Base-by-base conservation (phyloP, 1,140 invertebrate genomes). In the Euura saliciscinereae region DNA sequence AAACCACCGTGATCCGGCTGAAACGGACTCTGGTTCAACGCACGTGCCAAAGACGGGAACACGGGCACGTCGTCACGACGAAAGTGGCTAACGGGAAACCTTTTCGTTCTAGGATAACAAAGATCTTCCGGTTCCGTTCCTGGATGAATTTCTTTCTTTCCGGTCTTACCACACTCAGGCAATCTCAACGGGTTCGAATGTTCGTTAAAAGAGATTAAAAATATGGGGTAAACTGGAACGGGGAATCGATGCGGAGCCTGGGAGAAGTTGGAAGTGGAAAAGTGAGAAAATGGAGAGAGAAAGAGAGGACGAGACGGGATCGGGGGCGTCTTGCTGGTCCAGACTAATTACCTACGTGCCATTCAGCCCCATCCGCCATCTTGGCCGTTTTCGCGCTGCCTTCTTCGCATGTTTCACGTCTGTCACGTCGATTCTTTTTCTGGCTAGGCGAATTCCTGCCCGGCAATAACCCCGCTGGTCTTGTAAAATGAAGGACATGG, bases 271-370 rank as follows among this genome's bases (percentile, higher is more conserved):
- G 28, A 28, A 28, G 28, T 28, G 28, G 28, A 28, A 28, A 59
- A 8, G 51, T 1, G 70, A 75, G 73, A 45, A 59, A 28, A 74
- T 42, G 67, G 70, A 73, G 66, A 70, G 66, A 43, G 46, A 75
- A 71, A 69, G 70, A 10, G 72, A 66, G 68, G 11, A 45, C 59
- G 73, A 77, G 77, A 65, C 51, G 59, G 45, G 46, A 72, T 66
- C 65, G 68, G 70, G 71, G 44, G 45, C 10, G 44, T 43, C 59
- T 45, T 45, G 64, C 69, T 71, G 78, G 78, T 71, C 79, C 78
- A 80, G 80, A 83, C 82, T 81, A 82, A 83, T 84, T 84, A 83
- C 77, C 78, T 77, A 82, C 78, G 77, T 79, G 79, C 74, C 71
- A 74, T 59, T 74, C 68, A 68, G 70, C 13, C 45, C 67, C 67